phyloP scores from a whole-genome alignment of 1,140 invertebrate genomes.

The Prorops nasuta region DNA sequence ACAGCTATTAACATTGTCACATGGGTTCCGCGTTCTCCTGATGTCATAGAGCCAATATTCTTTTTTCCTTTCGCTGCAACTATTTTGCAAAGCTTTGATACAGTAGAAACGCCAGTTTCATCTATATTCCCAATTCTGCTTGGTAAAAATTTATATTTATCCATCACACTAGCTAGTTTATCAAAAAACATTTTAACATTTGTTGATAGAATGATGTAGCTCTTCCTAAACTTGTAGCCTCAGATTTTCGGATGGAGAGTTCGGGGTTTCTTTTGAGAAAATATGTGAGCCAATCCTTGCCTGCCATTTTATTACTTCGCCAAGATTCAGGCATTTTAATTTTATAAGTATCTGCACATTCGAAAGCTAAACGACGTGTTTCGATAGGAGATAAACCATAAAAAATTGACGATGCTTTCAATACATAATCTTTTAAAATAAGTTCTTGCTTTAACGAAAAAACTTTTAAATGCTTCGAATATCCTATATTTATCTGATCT shows the following conservation, averaged over 20 bases:
- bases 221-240: conserved; percentile 35
- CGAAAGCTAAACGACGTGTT: conserved; percentile 1
- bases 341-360: conserved; percentile 12
- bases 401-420: too few species aligned
- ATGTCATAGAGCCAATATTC: conserved; percentile 36
- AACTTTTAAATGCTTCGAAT: too few species aligned
- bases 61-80: conserved; percentile 28
- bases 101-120: conserved; percentile 14
- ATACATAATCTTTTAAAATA: too few species aligned
- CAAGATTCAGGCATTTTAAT: conserved; percentile 13
- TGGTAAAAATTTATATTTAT: background rate
- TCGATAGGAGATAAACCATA: background rate
- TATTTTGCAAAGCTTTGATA: conserved; percentile 24
- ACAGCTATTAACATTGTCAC: conserved; percentile 28
- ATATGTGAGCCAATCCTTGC: background rate
- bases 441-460: too few species aligned
- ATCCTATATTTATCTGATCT: too few species aligned
- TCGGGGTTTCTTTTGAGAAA: conserved; percentile 1
- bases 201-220: conserved; percentile 35
- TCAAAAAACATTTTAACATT: conserved; percentile 16
- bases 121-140: background rate
- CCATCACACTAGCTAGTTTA: background rate
- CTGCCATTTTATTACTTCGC: background rate
- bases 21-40: conserved; percentile 36
- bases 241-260: conserved; percentile 36